These are phyloP conservation scores for Apantesis nais DNA, from an alignment of 2,888 invertebrate genomes.

Conservation along the genomic window DNA sequence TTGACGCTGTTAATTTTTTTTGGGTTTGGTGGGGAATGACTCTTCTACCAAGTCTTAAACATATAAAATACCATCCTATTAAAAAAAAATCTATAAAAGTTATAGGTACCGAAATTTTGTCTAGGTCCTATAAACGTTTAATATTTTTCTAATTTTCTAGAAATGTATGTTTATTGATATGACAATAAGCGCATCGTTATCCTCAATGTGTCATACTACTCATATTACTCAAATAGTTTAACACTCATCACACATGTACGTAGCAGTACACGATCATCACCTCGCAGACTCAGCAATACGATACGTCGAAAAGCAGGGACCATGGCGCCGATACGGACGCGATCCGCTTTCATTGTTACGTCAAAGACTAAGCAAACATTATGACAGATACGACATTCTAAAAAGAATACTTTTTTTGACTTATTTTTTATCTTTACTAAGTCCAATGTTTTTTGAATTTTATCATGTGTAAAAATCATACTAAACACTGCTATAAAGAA, in stretches of 20 bases:
- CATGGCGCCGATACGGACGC: slow-evolving; percentile 41
- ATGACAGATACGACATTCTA: slow-evolving; percentile 28
- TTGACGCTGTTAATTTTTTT: no score
- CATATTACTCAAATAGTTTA: slow-evolving; percentile 29
- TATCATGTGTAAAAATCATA: no score
- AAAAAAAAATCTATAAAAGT: no score
- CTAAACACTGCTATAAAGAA: not conserved
- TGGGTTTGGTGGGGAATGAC: no score
- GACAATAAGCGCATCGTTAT: slow-evolving; percentile 2
- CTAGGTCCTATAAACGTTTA: not conserved
- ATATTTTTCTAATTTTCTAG: not conserved
- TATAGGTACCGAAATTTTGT: not conserved
- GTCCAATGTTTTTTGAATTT: no score
- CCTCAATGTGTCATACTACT: slow-evolving; percentile 16
- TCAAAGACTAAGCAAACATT: slow-evolving; percentile 32
- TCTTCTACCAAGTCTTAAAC: no score
- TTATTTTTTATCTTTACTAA: no score
- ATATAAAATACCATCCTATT: no score
- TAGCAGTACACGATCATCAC: slow-evolving; percentile 28
- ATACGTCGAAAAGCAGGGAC: slow-evolving; percentile 30
- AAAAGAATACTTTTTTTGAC: not conserved
- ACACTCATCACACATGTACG: slow-evolving; percentile 34
- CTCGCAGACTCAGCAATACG: slow-evolving; percentile 16
- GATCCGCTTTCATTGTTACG: slow-evolving; percentile 37
- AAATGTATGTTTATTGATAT: no score